phyloP scores from a whole-genome alignment of 2,797 vertebrate genomes.

The Synaphobranchus kaupii region DNA sequence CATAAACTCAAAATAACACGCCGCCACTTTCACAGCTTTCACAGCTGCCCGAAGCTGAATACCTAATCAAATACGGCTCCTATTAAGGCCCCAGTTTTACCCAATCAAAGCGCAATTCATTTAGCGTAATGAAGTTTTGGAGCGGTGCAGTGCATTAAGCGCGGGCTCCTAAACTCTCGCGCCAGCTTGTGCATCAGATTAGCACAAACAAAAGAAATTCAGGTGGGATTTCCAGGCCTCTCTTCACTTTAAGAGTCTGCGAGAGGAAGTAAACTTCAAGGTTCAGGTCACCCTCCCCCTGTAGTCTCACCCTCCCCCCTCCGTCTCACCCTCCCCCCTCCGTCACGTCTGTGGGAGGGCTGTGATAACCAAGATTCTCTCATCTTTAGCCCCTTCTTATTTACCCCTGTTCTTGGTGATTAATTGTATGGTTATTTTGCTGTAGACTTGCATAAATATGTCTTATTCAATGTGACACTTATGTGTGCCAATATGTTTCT shows the following conservation, averaged over 20 bases:
- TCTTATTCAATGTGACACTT: not conserved
- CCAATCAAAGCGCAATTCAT: slow-evolving; percentile 11
- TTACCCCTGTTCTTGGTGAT: not conserved
- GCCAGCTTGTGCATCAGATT: not conserved
- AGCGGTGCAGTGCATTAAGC: slow-evolving; percentile 8
- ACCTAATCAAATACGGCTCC: slow-evolving; percentile 6
- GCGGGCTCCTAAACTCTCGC: not conserved
- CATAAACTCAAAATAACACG: not conserved
- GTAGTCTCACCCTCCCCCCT: too few species aligned
- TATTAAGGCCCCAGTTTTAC: slow-evolving; percentile 9
- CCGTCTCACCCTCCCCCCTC: too few species aligned
- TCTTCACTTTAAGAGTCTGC: not conserved
- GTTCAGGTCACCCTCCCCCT: not conserved
- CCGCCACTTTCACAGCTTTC: not conserved
- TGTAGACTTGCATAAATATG: not conserved
- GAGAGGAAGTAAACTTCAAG: not conserved
- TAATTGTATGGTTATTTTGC: not conserved
- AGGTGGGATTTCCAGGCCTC: not conserved
- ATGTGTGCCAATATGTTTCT: not conserved
- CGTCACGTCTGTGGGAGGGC: too few species aligned
- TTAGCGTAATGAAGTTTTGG: slow-evolving; percentile 12
- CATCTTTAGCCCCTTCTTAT: not conserved
- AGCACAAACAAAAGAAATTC: not conserved
- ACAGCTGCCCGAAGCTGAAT: not conserved
- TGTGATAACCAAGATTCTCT: not conserved